Base-by-base conservation (phyloP, 2,797 vertebrate genomes). In the Tolypeutes matacus region DNA sequence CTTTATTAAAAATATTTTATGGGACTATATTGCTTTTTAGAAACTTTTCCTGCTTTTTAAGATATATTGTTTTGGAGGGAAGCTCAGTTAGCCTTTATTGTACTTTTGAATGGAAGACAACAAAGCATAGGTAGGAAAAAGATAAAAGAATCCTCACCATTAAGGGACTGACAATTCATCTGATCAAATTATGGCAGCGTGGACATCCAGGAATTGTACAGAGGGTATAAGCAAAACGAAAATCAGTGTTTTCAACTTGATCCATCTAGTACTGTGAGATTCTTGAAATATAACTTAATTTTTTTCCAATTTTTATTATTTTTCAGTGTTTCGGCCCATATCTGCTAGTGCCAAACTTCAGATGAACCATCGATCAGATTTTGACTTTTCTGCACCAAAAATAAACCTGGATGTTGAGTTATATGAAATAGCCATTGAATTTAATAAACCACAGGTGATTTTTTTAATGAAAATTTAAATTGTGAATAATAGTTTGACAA, bases 361-460 rank as follows among this genome's bases (percentile, higher is more conserved):
- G 82, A 99, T 99, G 99, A 99, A 99, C 98, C 99, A 99, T 34
- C 98, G 99, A 97, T 99, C 99, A 34, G 99, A 99, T 96, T 98
- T 99, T 97, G 99, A 99, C 97, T 99, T 99, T 98, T 99, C 99
- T 14, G 98, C 98, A 56, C 99, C 99, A 0, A 99, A 99, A 98
- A 98, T 99, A 96, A 99, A 99, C 96, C 97, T 99, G 82, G 98
- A 98, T 96, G 98, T 99, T 97, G 99, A 99, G 93, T 99, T 99
- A 91, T 98, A 99, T 25, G 99, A 99, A 94, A 99, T 99, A 98
- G 98, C 98, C 64, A 98, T 99, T 94, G 99, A 99, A 97, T 99
- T 99, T 87, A 99, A 99, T 98, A 99, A 99, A 97, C 98, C 98
- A 81, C 99, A 99, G 99, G 99, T 99, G 97, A 95, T 86, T 49